Conservation (phyloP, 2,113 vertebrate genomes). For the Crotalus horridus region DNA sequence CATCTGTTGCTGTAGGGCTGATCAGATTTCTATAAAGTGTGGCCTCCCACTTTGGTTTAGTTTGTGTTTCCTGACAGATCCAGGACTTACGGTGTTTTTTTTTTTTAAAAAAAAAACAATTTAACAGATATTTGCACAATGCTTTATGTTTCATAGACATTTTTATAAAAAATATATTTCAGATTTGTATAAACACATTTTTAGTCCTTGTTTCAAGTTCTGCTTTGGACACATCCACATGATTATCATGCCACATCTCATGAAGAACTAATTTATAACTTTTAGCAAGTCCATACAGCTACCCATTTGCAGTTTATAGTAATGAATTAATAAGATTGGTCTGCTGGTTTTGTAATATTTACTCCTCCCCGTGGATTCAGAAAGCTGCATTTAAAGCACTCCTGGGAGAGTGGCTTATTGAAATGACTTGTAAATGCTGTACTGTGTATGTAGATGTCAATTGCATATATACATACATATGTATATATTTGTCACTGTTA, state of each 20-base stretch:
- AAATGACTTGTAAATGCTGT: slow-evolving; percentile 62
- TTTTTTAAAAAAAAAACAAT: background rate
- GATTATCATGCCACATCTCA: slow-evolving; percentile 59
- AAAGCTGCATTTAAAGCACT: slow-evolving; percentile 59
- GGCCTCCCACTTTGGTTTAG: background rate
- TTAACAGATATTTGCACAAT: slow-evolving; percentile 35
- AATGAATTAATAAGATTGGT: slow-evolving; percentile 58
- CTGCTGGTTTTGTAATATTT: slow-evolving; percentile 56
- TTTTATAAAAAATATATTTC: background rate
- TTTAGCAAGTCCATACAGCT: slow-evolving; percentile 53
- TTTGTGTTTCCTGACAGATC: background rate
- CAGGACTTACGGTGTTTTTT: background rate
- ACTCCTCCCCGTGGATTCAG: slow-evolving; percentile 49
- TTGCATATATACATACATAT: background rate
- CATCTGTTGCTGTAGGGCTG: background rate
- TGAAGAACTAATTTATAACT: slow-evolving; percentile 54
- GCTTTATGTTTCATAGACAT: slow-evolving; percentile 23
- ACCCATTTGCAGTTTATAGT: slow-evolving; percentile 53
- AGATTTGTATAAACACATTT: slow-evolving; percentile 17
- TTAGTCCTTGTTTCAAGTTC: slow-evolving; percentile 50
- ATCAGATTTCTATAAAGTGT: background rate
- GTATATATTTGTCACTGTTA: too few species aligned
- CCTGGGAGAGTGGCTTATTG: slow-evolving; percentile 63
- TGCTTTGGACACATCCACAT: slow-evolving; percentile 60
- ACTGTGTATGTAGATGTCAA: background rate